Evolutionary conservation across 2,888 invertebrate species (phyloP).

Genomic region (Metallyticus violacea): DNA sequence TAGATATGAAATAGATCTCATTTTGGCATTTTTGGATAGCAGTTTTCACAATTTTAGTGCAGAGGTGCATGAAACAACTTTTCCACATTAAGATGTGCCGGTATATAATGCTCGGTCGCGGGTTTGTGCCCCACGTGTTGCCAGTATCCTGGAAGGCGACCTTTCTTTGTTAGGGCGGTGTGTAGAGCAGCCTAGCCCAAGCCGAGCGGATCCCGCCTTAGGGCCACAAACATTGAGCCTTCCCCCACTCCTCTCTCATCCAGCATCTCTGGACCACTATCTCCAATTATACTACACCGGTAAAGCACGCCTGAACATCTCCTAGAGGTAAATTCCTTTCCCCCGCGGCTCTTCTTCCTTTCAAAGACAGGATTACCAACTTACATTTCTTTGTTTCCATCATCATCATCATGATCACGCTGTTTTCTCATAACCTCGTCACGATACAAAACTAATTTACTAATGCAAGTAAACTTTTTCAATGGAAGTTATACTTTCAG

Average conservation of each 20-base stretch:
- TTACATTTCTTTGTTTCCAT: not conserved
- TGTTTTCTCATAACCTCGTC: not conserved
- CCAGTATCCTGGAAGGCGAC: too few relatives aligned
- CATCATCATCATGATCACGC: not conserved
- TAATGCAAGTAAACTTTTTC: too few relatives aligned
- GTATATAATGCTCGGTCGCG: too few relatives aligned
- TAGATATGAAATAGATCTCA: too few relatives aligned
- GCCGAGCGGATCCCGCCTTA: not conserved
- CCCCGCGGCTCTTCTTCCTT: not conserved
- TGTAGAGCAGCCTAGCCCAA: not conserved
- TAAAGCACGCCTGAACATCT: not conserved
- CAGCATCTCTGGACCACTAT: constrained; percentile 6
- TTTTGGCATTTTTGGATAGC: too few relatives aligned
- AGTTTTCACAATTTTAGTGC: too few relatives aligned
- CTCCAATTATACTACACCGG: not conserved
- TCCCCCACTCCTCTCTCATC: not conserved
- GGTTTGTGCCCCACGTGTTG: too few relatives aligned
- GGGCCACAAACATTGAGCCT: not conserved
- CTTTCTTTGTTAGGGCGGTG: not conserved
- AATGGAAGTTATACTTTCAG: too few relatives aligned
- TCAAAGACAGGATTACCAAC: not conserved
- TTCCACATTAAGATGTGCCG: too few relatives aligned
- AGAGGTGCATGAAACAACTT: too few relatives aligned
- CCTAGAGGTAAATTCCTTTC: not conserved
- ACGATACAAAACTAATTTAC: not conserved